phyloP scores from a whole-genome alignment of 2,797 vertebrate species.

The Ciconia nigra region DNA sequence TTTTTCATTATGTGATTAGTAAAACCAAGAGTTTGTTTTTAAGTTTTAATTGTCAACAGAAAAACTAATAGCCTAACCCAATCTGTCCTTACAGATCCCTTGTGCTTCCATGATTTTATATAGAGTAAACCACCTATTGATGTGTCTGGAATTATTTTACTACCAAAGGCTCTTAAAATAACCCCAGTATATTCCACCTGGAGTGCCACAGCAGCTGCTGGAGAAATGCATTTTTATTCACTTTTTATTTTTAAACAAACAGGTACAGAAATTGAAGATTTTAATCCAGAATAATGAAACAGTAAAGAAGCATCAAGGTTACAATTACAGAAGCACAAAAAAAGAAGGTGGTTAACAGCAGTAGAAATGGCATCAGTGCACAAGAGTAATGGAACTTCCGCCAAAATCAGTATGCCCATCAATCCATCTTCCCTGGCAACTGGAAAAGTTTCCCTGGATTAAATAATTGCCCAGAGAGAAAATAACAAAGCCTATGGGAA shows the following conservation, averaged over 20 bases:
- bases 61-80: background rate
- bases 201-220: background rate
- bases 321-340: background rate
- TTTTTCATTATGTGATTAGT: background rate
- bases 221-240: background rate
- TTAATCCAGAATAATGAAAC: background rate
- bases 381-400: background rate
- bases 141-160: background rate
- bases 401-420: background rate
- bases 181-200: background rate
- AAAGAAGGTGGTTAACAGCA: background rate
- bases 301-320: background rate
- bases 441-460: background rate
- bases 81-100: background rate
- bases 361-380: background rate
- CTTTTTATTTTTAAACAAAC: background rate
- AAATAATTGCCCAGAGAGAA: background rate
- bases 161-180: background rate
- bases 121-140: background rate
- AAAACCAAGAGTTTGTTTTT: background rate
- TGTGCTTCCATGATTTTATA: background rate
- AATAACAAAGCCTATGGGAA: background rate
- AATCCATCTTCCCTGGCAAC: background rate
- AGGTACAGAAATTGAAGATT: background rate
- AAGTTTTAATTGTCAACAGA: background rate